Evolutionary conservation across 2,113 vertebrate genomes (phyloP).

Genomic region (Machaerirhynchus nigripectus): DNA sequence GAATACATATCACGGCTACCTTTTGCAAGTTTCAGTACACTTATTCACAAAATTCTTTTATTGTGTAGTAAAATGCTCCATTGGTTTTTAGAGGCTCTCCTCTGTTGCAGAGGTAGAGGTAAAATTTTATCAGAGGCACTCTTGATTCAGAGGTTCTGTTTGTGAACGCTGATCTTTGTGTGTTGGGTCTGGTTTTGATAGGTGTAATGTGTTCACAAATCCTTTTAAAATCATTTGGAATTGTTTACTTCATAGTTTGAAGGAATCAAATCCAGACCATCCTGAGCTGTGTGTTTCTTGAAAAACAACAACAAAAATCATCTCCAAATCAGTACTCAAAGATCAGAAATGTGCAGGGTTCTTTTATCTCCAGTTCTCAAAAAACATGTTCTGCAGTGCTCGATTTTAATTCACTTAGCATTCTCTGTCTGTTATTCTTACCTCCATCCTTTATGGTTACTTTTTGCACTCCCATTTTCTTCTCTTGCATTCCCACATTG

Average conservation of each 20-base stretch:
- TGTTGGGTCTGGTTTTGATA: background rate
- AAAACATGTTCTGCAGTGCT: background rate
- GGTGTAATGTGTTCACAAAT: background rate
- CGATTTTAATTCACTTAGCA: background rate
- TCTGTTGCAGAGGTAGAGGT: background rate
- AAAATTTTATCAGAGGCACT: background rate
- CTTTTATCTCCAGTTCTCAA: background rate
- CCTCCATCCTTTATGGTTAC: background rate
- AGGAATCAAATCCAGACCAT: background rate
- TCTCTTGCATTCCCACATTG: background rate
- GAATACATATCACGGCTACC: background rate
- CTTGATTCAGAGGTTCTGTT: background rate
- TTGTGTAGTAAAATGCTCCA: background rate
- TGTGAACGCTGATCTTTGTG: background rate
- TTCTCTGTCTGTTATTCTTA: background rate
- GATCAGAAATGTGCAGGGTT: background rate
- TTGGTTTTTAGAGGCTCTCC: background rate
- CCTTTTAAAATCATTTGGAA: background rate
- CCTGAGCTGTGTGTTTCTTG: background rate
- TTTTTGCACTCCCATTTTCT: background rate
- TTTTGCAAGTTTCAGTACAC: background rate
- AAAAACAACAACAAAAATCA: background rate
- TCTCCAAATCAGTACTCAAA: rapidly evolving
- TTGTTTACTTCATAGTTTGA: background rate
- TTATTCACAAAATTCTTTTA: background rate